A percentile compares a stretch with the other conserved stretches of the same genome.
phyloP scores from a whole-genome alignment of 2,113 vertebrate species.

The Passer domesticus region DNA sequence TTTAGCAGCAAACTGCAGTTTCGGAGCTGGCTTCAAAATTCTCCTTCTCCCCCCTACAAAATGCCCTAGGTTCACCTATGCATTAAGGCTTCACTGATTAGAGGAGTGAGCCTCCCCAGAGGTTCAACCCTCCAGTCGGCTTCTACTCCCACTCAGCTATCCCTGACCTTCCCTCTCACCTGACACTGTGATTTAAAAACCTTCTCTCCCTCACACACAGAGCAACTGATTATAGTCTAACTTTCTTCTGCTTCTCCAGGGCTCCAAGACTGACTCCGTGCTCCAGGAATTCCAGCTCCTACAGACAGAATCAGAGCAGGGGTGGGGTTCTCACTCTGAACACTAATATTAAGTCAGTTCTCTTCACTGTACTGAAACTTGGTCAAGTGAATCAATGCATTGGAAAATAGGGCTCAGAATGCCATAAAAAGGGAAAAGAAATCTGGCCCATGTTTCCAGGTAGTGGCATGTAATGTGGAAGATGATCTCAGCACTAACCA shows the following conservation, averaged over 20 bases:
- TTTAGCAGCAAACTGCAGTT: not conserved
- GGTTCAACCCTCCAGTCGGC: not conserved
- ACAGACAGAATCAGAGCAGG: not conserved
- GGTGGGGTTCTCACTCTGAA: not conserved
- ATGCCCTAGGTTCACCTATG: not conserved
- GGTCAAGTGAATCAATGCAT: not conserved
- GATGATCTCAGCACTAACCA: slow-evolving; percentile 16
- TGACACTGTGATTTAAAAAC: not conserved
- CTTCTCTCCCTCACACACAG: not conserved
- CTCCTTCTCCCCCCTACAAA: not conserved
- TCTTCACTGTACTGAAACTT: not conserved
- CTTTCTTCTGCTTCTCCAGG: not conserved
- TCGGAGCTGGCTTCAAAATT: not conserved
- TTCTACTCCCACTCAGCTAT: not conserved
- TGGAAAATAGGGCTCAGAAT: not conserved
- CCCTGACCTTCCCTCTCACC: not conserved
- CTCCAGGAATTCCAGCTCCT: not conserved
- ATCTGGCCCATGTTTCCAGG: not conserved
- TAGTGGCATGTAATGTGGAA: not conserved
- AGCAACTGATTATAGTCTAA: not conserved
- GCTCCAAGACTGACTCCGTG: not conserved
- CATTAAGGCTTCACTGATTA: too few relatives aligned
- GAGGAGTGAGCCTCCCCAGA: not conserved
- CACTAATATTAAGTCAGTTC: not conserved
- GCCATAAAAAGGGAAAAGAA: not conserved